phyloP scores from a whole-genome alignment of 37 sponge, comb jelly and placozoan genomes.

The Cladorhizidae sp. region DNA sequence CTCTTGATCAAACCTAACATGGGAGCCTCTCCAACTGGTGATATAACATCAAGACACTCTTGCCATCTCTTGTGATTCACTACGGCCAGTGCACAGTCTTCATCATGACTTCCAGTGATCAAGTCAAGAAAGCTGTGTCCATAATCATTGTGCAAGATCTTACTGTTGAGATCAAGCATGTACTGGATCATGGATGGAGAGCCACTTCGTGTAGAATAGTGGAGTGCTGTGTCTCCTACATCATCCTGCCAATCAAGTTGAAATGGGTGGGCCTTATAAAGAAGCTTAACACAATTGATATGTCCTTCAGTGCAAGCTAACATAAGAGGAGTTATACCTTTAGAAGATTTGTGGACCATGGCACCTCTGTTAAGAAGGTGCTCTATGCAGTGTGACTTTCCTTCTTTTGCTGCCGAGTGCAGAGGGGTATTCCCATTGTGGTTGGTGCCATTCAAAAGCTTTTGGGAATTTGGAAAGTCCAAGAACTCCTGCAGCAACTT shows the following conservation, averaged over 20 bases:
- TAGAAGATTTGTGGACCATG: conserved; percentile 57
- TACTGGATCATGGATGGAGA: conserved; percentile 44
- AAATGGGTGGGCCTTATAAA: conserved; percentile 62
- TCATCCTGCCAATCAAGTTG: conserved; percentile 54
- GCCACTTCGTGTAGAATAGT: conserved; percentile 60
- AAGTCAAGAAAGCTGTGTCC: conserved; percentile 74
- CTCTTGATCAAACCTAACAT: conserved; percentile 62
- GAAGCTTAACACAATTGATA: conserved; percentile 25
- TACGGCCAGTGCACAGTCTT: conserved; percentile 39
- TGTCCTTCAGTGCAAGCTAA: conserved; percentile 55
- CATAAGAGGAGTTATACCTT: conserved; percentile 70
- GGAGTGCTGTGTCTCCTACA: conserved; percentile 76
- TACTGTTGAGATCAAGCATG: conserved; percentile 47
- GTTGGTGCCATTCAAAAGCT: conserved; percentile 68
- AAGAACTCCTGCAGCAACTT: conserved; percentile 37
- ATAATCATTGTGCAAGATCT: conserved; percentile 60
- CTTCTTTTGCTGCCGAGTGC: conserved; percentile 68
- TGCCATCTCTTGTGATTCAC: conserved; percentile 70
- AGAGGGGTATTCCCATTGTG: conserved; percentile 70
- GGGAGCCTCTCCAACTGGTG: conserved; percentile 43
- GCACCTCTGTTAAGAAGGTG: conserved; percentile 78
- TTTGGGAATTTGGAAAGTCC: conserved; percentile 3
- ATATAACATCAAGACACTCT: conserved; percentile 65
- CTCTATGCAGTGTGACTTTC: conserved; percentile 61
- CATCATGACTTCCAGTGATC: conserved; percentile 39